These are phyloP conservation scores for Mantis religiosa DNA, from an alignment of 2,888 invertebrate genomes.

Conservation along the genomic window DNA sequence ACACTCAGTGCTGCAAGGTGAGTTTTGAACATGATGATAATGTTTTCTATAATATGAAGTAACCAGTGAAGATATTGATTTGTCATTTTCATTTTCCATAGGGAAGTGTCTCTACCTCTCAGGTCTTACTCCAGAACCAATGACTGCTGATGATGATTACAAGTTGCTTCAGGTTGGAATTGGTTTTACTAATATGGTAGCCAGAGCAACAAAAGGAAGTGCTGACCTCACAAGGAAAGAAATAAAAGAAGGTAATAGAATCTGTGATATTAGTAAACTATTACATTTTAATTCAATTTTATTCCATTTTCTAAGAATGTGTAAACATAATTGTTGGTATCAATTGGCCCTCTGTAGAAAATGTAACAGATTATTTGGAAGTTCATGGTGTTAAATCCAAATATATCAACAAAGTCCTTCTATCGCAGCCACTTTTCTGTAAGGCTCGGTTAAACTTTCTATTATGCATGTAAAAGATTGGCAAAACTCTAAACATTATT, in stretches of 20 bases:
- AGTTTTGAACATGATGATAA: too few species aligned
- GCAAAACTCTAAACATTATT: too few species aligned
- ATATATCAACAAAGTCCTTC: too few species aligned
- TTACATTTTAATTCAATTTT: background rate
- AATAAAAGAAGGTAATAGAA: conserved; percentile 83
- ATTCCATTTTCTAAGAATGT: background rate
- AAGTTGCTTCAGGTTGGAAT: conserved; percentile 90
- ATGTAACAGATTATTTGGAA: too few species aligned
- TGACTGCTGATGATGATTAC: conserved; percentile 95
- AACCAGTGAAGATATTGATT: background rate
- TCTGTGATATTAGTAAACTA: too few species aligned
- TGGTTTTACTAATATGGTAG: conserved; percentile 97
- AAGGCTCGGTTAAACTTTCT: too few species aligned
- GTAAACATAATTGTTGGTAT: too few species aligned
- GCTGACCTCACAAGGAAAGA: conserved; percentile 91
- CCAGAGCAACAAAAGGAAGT: conserved; percentile 91
- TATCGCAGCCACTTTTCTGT: too few species aligned
- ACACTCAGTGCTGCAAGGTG: too few species aligned
- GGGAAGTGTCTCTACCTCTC: conserved; percentile 94
- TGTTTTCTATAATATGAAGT: background rate
- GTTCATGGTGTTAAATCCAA: too few species aligned
- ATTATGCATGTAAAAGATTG: too few species aligned
- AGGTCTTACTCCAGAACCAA: conserved; percentile 88
- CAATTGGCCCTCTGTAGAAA: too few species aligned
- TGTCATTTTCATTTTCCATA: conserved; percentile 37